Conservation (phyloP, 1,140 invertebrate genomes). For the Eriocheir sinensis region DNA sequence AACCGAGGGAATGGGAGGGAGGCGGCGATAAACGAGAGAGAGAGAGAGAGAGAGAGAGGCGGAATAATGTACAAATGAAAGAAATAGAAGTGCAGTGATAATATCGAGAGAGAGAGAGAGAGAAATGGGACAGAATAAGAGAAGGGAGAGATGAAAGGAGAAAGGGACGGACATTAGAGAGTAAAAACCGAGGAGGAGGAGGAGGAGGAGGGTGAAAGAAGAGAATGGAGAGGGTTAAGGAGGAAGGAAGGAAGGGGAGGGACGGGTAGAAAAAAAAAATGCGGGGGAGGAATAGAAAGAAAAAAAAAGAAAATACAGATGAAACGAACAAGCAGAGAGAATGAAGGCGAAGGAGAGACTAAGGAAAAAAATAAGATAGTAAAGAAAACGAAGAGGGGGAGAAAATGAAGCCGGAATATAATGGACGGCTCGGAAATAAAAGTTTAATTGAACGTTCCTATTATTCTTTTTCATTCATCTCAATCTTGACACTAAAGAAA, state of each 20-base stretch:
- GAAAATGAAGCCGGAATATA: background rate
- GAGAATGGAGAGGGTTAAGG: background rate
- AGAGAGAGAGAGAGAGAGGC: background rate
- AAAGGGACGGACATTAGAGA: background rate
- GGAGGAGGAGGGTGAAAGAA: background rate
- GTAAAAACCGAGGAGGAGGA: background rate
- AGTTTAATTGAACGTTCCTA: too few species aligned
- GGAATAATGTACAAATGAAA: too few species aligned
- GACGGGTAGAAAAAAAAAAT: background rate
- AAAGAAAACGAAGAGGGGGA: background rate
- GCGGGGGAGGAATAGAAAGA: background rate
- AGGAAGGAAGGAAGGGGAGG: background rate
- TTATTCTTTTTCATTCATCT: background rate
- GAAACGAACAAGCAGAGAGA: conserved; percentile 4
- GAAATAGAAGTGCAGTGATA: background rate
- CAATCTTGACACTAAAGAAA: background rate
- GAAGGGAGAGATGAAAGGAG: background rate
- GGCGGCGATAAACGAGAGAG: background rate
- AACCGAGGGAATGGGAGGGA: conserved; percentile 19
- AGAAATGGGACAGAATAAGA: background rate
- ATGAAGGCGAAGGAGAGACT: background rate
- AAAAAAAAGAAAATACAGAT: background rate
- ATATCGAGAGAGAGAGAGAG: background rate
- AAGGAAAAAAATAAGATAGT: background rate
- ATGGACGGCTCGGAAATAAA: background rate